Evolutionary conservation across 92 coral and sea anemone species (phyloP).

Genomic region (Umimayanthus chanpuru): DNA sequence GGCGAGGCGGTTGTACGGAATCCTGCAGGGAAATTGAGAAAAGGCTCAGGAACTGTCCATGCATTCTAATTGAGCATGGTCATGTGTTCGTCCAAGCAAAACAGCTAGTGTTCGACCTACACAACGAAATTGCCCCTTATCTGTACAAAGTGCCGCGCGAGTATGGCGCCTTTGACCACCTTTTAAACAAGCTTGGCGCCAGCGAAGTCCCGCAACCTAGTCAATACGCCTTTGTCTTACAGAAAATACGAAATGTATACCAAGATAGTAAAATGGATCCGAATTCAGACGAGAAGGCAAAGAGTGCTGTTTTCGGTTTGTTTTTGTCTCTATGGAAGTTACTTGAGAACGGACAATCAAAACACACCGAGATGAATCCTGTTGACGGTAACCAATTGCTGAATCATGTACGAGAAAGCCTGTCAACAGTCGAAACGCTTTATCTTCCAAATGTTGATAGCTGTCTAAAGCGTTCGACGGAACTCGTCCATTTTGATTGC

Average conservation of each 20-base stretch:
- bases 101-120: slow-evolving; percentile 38
- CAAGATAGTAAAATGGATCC: slow-evolving; percentile 39
- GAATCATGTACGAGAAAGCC: not conserved
- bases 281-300: slow-evolving; percentile 34
- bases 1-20: slow-evolving; percentile 21
- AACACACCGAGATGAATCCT: not conserved
- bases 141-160: slow-evolving; percentile 53
- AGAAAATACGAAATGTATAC: slow-evolving; percentile 35
- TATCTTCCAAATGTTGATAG: slow-evolving; percentile 67
- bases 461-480: slow-evolving; percentile 57
- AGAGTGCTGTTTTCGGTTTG: slow-evolving; percentile 41
- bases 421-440: slow-evolving; percentile 40
- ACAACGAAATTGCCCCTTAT: slow-evolving; percentile 33
- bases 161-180: slow-evolving; percentile 34
- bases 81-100: slow-evolving; percentile 47
- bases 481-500: slow-evolving; percentile 51
- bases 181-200: slow-evolving; percentile 53
- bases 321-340: slow-evolving; percentile 31
- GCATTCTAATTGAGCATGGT: slow-evolving; percentile 36
- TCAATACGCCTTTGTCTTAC: slow-evolving; percentile 45
- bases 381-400: not conserved
- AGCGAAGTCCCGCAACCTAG: slow-evolving; percentile 39
- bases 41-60: slow-evolving; percentile 1
- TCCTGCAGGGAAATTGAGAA: slow-evolving; percentile 4
- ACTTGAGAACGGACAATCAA: not conserved